Evolutionary conservation across 1,140 invertebrate genomes (phyloP).

Genomic region (Macrostomum lignano): DNA sequence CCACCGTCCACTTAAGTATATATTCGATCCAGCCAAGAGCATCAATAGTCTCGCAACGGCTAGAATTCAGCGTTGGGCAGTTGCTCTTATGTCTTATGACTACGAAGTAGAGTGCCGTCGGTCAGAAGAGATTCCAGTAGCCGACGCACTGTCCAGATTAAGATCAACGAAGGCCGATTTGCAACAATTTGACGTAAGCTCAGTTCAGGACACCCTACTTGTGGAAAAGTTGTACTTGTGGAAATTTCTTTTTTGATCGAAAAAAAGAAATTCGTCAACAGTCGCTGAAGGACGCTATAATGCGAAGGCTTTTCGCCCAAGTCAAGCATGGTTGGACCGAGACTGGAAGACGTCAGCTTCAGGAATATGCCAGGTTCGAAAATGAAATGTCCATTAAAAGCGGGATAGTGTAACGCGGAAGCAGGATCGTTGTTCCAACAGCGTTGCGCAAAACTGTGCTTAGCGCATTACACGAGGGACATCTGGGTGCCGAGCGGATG

Average conservation of each 20-base stretch:
- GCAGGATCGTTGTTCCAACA: constrained; percentile 24
- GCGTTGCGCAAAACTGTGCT: constrained; percentile 13
- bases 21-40: constrained; percentile 22
- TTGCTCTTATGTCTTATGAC: constrained; percentile 10
- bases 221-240: no score
- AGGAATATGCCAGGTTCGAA: no score
- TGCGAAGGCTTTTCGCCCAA: no score
- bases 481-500: constrained; percentile 29
- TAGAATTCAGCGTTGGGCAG: constrained; percentile 12
- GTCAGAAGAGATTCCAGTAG: constrained; percentile 7
- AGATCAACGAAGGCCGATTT: no score
- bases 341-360: no score
- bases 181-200: no score
- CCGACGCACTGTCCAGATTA: constrained; percentile 7
- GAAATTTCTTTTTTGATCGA: no score
- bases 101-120: constrained; percentile 11
- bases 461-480: constrained; percentile 26
- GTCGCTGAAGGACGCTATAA: no score
- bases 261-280: no score
- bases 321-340: no score
- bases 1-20: constrained; percentile 20
- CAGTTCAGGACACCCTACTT: no score
- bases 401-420: constrained; percentile 11
- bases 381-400: no score
- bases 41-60: constrained; percentile 11